Base-by-base conservation (phyloP, 2,113 vertebrate species). In the Piprites chloris region DNA sequence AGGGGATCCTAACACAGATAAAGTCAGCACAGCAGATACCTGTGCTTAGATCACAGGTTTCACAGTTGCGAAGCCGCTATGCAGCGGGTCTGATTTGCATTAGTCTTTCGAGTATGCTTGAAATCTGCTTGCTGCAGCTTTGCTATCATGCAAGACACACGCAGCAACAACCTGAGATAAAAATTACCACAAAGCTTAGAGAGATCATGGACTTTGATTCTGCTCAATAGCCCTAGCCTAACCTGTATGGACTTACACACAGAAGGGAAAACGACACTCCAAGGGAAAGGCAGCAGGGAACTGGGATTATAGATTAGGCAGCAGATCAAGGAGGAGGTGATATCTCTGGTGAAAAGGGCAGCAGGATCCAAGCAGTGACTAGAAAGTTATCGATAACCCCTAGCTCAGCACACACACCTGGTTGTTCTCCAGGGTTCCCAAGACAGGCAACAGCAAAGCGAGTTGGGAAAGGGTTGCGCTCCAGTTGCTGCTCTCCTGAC, bases 401-500 rank as follows among this genome's bases (percentile, higher is more conserved):
- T 19, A 35, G 71, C 53, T 89, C 23, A 39, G 74, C 62, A 76
- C 41, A 46, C 1, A 1, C 53, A 52, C 52, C 33, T 9, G 1
- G n/a, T 18, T 7, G 2, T 12, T 74, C 35, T 42, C 84, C 0
- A 4, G 30, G 37, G 55, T 46, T 67, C 59, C 71, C 0, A 0
- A 88, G 58, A 28, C 0, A 7, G n/a, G 18, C 5, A 1, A 46
- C 16, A 3, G 26, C 11, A 4, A 89, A 65, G 44, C 24, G 28
- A 32, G 35, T 3, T 21, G 0, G 2, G 39, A 44, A 50, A 80
- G 12, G 0, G 0, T 6, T 5, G 2, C 1, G 7, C 28, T 62
- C 37, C 9, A 9, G 55, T 14, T 8, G 2, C 27, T 14, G 28
- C 46, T 62, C 39, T 74, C 23, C 35, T 68, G 49, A 53, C 12